A percentile compares a stretch with the other conserved stretches of the same genome.
Conservation (phyloP, 2,113 vertebrate species). For the Larimichthys crocea region DNA sequence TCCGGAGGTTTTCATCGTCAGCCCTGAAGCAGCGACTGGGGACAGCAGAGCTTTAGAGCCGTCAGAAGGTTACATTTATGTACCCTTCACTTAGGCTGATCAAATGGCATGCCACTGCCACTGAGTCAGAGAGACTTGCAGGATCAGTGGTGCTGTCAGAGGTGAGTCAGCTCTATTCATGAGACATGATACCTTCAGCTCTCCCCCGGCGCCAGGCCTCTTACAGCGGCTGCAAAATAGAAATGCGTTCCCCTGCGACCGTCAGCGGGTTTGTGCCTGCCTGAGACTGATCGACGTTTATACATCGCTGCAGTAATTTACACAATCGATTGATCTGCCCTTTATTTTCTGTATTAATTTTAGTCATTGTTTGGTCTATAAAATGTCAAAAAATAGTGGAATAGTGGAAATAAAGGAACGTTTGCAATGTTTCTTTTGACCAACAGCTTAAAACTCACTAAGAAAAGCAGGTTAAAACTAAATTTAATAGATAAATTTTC, state of each 20-base stretch:
- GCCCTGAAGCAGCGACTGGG: conserved; percentile 3
- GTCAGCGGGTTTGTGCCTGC: not conserved
- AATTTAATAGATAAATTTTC: not conserved
- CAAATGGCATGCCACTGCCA: conserved; percentile 9
- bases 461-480: not conserved
- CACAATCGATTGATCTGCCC: not conserved
- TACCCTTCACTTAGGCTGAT: conserved; percentile 41
- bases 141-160: conserved; percentile 41
- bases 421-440: not conserved
- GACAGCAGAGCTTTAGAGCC: conserved; percentile 23
- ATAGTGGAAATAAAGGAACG: not conserved
- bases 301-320: not conserved
- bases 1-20: conserved; percentile 6
- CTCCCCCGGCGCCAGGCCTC: conserved; percentile 30
- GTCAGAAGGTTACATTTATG: conserved; percentile 34
- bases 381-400: not conserved
- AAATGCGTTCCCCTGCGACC: conserved; percentile 4
- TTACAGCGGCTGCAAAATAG: conserved; percentile 2
- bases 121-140: conserved; percentile 26
- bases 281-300: not conserved
- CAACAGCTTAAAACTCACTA: not conserved
- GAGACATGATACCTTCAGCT: conserved; percentile 51
- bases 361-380: not conserved
- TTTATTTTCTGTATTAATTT: not conserved
- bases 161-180: conserved; percentile 63